These are phyloP conservation scores for Colossoma macropomum DNA, from an alignment of 2,113 vertebrate genomes.

Conservation along the genomic window DNA sequence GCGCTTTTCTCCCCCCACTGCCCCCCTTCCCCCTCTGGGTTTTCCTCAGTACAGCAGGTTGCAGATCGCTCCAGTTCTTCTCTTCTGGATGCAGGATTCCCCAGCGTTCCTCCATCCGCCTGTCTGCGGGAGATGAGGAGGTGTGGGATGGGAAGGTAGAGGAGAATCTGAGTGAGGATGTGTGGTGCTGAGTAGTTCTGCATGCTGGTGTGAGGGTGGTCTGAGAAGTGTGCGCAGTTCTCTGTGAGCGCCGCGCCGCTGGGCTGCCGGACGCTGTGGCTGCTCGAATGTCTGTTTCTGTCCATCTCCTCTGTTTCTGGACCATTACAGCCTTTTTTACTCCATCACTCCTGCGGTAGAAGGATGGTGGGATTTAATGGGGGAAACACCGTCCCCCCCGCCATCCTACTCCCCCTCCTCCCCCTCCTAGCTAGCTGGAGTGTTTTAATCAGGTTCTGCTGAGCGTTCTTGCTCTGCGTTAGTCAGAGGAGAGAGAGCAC, in stretches of 20 bases:
- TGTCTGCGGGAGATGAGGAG: neutral
- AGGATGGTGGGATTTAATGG: neutral
- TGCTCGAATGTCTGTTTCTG: constrained; percentile 29
- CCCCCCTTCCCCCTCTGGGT: constrained; percentile 15
- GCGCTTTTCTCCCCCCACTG: constrained; percentile 36
- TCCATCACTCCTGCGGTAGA: neutral
- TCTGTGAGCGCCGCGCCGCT: too few species aligned
- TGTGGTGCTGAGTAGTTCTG: neutral
- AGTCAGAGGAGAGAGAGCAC: constrained; percentile 42
- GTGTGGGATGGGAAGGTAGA: neutral
- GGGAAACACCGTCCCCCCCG: neutral
- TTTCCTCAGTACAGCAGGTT: neutral
- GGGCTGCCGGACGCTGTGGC: neutral
- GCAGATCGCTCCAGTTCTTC: neutral
- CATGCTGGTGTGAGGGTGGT: neutral
- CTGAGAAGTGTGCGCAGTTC: neutral
- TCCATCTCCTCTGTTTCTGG: constrained; percentile 10
- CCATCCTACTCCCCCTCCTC: neutral
- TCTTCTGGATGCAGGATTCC: neutral
- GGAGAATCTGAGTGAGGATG: too few species aligned
- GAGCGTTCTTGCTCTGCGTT: neutral
- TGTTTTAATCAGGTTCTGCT: neutral
- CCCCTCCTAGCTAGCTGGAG: neutral
- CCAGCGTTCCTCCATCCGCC: neutral
- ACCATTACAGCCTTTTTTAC: neutral